Base-by-base conservation (phyloP, 2,797 vertebrate species). In the Limosa lapponica region DNA sequence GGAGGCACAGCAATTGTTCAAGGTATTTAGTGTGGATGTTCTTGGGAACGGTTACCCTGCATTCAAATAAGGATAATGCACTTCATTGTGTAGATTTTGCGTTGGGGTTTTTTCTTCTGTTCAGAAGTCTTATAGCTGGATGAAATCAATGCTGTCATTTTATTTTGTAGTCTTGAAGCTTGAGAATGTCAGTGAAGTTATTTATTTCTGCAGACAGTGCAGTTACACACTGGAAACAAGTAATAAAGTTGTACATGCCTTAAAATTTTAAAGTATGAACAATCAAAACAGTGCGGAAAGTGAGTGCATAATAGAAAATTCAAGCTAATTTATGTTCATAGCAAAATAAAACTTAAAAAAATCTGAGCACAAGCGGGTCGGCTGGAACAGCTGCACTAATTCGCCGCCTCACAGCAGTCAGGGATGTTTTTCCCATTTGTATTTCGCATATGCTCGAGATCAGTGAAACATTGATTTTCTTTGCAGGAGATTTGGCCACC, bases 81-180 rank as follows among this genome's bases (percentile, higher is more conserved):
- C 67, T 77, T 86, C 57, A 69, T 36, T 72, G 65, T 89, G 48
- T 19, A 37, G 62, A 37, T 12, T 32, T 49, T 27, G 10, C 25
- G 28, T 66, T 57, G 9, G 1, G n/a, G 6, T 70, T 65, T 74
- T 46, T 17, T 58, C 34, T 62, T 7, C 44, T 55, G 6, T 69
- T 93, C 41, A 25, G 58, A 44, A 96, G 82, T 74, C 49, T 46
- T 77, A 15, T 41, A 77, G 52, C 84, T 52, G 30, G 54, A 16
- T 93, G 73, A 75, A 85, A 96, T 81, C 86, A 46, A 78, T 93
- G 88, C 41, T 18, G 5, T 58, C n/a, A 22, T 79, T 87, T 77
- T 70, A 46, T 34, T 85, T 51, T 52, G 79, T 74, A 54, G 73
- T 70, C 80, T 91, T 49, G 75, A 82, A 91, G 18, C 52, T 77